Evolutionary conservation across 2,113 vertebrate genomes (phyloP), one percentile per base, ranked within the genome.

Genomic region (Notothenia rossii): DNA sequence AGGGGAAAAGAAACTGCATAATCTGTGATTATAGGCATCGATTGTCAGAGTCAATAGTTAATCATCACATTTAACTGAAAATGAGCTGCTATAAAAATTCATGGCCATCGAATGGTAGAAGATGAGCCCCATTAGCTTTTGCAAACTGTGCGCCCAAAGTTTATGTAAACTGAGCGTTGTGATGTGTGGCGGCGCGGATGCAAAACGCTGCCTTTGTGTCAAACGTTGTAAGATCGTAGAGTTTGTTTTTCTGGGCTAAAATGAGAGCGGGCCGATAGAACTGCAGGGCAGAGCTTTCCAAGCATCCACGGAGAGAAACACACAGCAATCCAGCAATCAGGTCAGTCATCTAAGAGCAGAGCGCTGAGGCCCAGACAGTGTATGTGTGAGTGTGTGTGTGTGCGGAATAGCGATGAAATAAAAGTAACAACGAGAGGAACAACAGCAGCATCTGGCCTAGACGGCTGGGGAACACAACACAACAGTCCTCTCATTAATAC

Each of bases 401-500:
- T 67, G 73, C 29, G 70, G 62, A 82, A 77, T 36, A 66, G 78
- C 18, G 25, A 74, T 75, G 74, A 88, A 86, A 90, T 75, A 67
- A 89, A 88, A 90, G 86, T 73, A 90, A 92, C 70, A 88, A 83
- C 64, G 87, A 88, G 79, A 87, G 74, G 84, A 92, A 89, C 80
- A 89, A 76, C 85, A 79, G 85, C 79, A 77, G 82, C 88, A 89
- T 88, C 88, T 90, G 89, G 86, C 88, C 73, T 36, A 84, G 91
- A 88, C 70, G 81, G 84, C 86, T 84, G 71, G 82, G 86, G 86
- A 91, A 86, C 84, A 89, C 83, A 84, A 81, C 87, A 85, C 84
- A 89, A 85, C 88, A 77, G 85, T 75, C 76, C 71, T 87, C 86
- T 93, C 88, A 91, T 92, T 92, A 91, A 90, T 89, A 89, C 84